phyloP scores from a whole-genome alignment of 1,140 invertebrate genomes.

The Catajapyx aquilonaris region DNA sequence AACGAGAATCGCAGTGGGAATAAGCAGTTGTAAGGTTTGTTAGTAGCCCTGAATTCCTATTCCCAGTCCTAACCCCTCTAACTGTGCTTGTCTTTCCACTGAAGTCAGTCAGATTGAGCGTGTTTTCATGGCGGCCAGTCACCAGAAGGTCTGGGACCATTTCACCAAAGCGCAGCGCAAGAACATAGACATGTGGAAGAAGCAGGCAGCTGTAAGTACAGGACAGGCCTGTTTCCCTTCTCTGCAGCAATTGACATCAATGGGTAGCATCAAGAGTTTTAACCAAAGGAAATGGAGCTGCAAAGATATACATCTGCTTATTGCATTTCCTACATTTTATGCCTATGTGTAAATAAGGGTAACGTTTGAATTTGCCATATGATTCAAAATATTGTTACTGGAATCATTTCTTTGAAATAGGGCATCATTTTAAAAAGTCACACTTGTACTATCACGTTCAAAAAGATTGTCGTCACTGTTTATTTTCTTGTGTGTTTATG shows the following conservation, averaged over 20 bases:
- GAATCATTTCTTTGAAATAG: no score
- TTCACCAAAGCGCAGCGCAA: constrained; percentile 96
- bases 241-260: neutral
- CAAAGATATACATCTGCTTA: neutral
- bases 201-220: constrained; percentile 82
- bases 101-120: constrained; percentile 94
- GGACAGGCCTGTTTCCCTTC: neutral
- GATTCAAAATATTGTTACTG: no score
- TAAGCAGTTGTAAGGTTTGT: no score
- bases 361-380: no score
- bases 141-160: constrained; percentile 98
- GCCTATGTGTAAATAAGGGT: no score
- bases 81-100: constrained; percentile 12
- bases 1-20: no score
- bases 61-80: constrained; percentile 7
- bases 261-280: constrained; percentile 2
- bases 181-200: constrained; percentile 95
- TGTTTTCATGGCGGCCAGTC: constrained; percentile 78
- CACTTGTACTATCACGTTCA: no score
- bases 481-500: no score
- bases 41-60: no score
- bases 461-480: no score
- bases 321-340: no score
- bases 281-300: neutral
- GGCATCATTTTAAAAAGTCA: no score